A percentile compares a stretch with the other conserved stretches of the same genome.
Conservation (phyloP, 2,888 invertebrate genomes). For the Agelastica alni region DNA sequence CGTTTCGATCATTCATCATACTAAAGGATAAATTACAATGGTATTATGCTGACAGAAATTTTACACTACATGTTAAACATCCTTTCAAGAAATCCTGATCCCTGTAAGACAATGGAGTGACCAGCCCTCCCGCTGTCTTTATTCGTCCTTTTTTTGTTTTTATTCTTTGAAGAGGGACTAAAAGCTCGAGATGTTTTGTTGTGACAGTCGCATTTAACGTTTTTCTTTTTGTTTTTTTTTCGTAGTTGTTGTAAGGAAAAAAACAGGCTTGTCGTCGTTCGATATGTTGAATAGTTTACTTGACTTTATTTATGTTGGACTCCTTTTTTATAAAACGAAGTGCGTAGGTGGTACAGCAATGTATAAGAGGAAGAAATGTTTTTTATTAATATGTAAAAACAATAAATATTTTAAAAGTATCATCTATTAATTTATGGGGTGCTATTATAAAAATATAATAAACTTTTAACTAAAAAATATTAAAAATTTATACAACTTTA, state of each 20-base stretch:
- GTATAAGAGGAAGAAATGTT: too few species aligned
- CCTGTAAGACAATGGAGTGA: conserved; percentile 37
- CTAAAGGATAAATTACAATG: conserved; percentile 30
- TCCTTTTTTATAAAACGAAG: background rate
- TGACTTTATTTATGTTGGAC: conserved; percentile 4
- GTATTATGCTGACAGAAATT: conserved; percentile 30
- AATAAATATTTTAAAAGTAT: too few species aligned
- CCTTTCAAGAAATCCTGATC: conserved; percentile 31
- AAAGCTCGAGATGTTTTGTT: conserved; percentile 35
- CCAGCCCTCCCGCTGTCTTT: conserved; percentile 31
- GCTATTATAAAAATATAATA: too few species aligned
- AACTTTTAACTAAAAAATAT: too few species aligned
- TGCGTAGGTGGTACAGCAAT: too few species aligned
- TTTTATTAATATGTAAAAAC: too few species aligned
- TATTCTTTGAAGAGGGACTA: conserved; percentile 35
- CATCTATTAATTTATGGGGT: too few species aligned
- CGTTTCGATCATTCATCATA: conserved; percentile 20
- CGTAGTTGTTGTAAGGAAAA: background rate
- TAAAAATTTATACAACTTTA: too few species aligned
- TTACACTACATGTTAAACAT: conserved; percentile 29
- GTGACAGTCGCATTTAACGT: conserved; percentile 28
- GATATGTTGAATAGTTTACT: conserved; percentile 4
- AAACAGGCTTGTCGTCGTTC: conserved; percentile 4
- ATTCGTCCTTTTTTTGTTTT: conserved; percentile 16
- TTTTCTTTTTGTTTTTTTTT: background rate